Percentiles rank a stretch among this genome's conserved stretches.
phyloP scores from a whole-genome alignment of 2,888 invertebrate genomes.

The Gastracanthus pulcherrimus region DNA sequence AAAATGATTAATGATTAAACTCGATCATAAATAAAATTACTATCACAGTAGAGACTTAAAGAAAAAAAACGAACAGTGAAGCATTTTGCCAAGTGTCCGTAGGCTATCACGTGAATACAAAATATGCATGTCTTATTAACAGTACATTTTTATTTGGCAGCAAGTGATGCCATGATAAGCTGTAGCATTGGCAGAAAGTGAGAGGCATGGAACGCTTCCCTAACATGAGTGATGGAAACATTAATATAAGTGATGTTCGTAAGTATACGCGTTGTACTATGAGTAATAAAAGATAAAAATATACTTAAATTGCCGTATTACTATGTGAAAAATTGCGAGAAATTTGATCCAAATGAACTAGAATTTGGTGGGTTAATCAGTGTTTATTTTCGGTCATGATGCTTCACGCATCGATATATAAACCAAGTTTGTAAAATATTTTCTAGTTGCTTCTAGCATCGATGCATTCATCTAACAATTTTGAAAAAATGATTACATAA shows the following conservation, averaged over 20 bases:
- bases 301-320: neutral
- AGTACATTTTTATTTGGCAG: slow-evolving; percentile 5
- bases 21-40: neutral
- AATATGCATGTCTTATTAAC: neutral
- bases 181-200: slow-evolving; percentile 33
- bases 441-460: no score
- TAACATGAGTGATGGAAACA: slow-evolving; percentile 73
- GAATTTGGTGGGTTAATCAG: slow-evolving; percentile 1
- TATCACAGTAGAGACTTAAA: neutral
- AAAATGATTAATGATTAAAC: neutral
- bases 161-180: slow-evolving; percentile 23
- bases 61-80: neutral
- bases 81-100: neutral
- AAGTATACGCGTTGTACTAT: slow-evolving; percentile 78
- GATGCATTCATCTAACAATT: no score
- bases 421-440: neutral
- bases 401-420: neutral
- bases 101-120: no score
- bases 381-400: slow-evolving; percentile 9
- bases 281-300: neutral
- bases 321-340: neutral
- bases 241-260: slow-evolving; percentile 90
- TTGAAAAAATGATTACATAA: no score
- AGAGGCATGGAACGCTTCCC: slow-evolving; percentile 68
- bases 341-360: neutral